Evolutionary conservation across 2,888 invertebrate genomes (phyloP).

Genomic region (Caenorhabditis sp.): DNA sequence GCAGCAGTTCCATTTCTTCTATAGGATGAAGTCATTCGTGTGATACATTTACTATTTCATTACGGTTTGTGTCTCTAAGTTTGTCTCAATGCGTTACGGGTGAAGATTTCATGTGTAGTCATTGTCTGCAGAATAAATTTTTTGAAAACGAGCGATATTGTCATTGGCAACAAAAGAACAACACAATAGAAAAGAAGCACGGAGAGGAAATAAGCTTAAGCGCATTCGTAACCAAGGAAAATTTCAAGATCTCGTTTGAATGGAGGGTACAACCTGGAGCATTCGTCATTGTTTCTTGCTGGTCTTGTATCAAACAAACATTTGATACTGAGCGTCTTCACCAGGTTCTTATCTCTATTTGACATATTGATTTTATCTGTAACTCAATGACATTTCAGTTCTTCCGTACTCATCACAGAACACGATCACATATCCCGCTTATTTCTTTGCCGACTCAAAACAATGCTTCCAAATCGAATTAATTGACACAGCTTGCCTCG

Average conservation of each 20-base stretch:
- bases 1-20: constrained; percentile 50
- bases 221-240: no score
- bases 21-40: constrained; percentile 45
- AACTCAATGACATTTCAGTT: not conserved
- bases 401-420: constrained; percentile 13
- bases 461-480: not conserved
- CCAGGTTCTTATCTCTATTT: no score
- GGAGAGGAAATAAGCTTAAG: no score
- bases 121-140: not conserved
- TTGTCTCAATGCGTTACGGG: constrained; percentile 7
- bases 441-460: not conserved
- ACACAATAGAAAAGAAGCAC: not conserved
- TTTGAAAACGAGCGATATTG: not conserved
- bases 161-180: constrained; percentile 18
- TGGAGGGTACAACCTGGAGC: no score
- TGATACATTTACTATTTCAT: not conserved
- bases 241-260: no score
- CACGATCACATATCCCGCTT: constrained; percentile 4
- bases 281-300: no score
- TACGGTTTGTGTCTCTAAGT: not conserved
- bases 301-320: no score
- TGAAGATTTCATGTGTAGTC: not conserved
- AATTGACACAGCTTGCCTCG: constrained; percentile 43
- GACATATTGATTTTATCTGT: not conserved
- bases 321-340: no score